phyloP scores from a whole-genome alignment of 2,797 vertebrate genomes.

The Syngnathus acus region DNA sequence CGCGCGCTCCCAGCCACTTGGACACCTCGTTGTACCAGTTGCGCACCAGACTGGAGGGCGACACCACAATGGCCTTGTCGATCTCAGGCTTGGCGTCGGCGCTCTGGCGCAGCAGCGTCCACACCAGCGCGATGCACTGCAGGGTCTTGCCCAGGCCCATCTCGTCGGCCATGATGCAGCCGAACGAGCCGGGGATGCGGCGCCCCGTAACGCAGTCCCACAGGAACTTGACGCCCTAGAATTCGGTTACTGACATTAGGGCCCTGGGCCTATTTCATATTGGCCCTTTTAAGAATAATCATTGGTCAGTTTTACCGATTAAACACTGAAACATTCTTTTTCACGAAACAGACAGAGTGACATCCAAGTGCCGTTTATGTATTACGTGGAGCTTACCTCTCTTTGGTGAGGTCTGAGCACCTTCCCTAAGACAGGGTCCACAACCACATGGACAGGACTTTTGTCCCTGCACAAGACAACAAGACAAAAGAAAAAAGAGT shows the following conservation, averaged over 20 bases:
- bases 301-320: too few relatives aligned
- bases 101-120: conserved; percentile 91
- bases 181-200: conserved; percentile 78
- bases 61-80: conserved; percentile 88
- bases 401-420: conserved; percentile 93
- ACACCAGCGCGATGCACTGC: conserved; percentile 89
- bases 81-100: conserved; percentile 87
- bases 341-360: too few relatives aligned
- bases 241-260: neutral
- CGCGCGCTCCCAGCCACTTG: conserved; percentile 89
- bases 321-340: too few relatives aligned
- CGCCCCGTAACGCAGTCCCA: conserved; percentile 95
- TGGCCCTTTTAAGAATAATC: too few relatives aligned
- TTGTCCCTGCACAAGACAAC: conserved; percentile 75
- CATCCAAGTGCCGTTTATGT: too few relatives aligned
- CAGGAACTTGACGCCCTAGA: conserved; percentile 92
- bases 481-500: neutral
- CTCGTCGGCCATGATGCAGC: conserved; percentile 98
- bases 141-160: conserved; percentile 97
- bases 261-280: too few relatives aligned
- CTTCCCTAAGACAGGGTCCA: conserved; percentile 88
- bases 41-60: conserved; percentile 91
- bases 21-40: conserved; percentile 97
- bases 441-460: conserved; percentile 89
- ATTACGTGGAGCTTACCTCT: conserved; percentile 71